Base-by-base conservation (phyloP, 2,113 vertebrate genomes). In the Misgurnus anguillicaudatus region DNA sequence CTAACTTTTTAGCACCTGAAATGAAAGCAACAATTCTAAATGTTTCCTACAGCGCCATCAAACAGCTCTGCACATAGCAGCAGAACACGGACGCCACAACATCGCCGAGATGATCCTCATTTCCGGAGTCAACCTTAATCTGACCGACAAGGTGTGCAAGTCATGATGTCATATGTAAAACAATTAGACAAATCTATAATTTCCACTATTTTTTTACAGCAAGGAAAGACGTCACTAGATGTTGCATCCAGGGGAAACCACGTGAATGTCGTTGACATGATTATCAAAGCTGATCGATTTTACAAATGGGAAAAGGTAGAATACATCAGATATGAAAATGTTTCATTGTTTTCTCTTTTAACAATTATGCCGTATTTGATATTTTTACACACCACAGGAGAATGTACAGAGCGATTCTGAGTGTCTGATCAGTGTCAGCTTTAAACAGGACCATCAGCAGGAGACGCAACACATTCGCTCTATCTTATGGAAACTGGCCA, bases 281-380 rank as follows among this genome's bases (percentile, higher is more conserved):
- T 98, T 82, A 95, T 98, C 84, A 97, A 96, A 91, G 96, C 95
- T 0, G 94, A 98, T 55, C 89, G 94, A 2, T 96, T 97, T 90
- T 96, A 95, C 88, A 94, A 89, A 31, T 91, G 94, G 94, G 90
- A 95, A 82, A 94, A 96, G 93, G 96, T 93, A 89, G 0, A 16
- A 9, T 31, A n/a, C 7, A 62, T 3, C 24, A 31, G 24, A 31
- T 4, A 5, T 5, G 6, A n/a, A 53, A 16, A 53, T 53, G 14
- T 16, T 6, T 53, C 16, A 14, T 14, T 53, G 51, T 55, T n/a
- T 6, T 55, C 51, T 55, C 4, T 17, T 14, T n/a, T 14, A 58
- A 58, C 24, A 42, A n/a, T 60, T 2, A 7, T 42, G 38, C 57
- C 36, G 14, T 53, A 13, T 69, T 5, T 57, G 41, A 16, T 17